Base-by-base conservation (phyloP, 92 coral and sea anemone genomes). In the Zoanthus sociatus region DNA sequence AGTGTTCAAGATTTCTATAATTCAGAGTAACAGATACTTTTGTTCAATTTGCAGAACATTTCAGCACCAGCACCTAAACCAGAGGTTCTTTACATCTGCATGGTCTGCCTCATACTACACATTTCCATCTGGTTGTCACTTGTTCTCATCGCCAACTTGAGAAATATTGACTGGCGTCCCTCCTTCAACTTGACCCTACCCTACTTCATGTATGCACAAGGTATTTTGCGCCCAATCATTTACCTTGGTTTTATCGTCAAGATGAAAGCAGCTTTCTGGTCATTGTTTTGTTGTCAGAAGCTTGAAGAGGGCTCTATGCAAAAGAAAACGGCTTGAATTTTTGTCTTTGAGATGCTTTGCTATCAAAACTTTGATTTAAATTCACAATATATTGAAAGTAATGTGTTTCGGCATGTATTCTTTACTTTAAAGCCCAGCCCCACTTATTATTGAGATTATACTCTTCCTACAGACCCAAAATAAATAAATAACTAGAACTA, bases 161-260 rank as follows among this genome's bases (percentile, higher is more conserved):
- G 42, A 26, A 60, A 9, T 16, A 15, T 37, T 37, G 4, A 37
- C 42, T 37, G 42, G 4, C 42, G 42, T 37, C 42, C 42, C 42
- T 37, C 9, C 14, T 18, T 54, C 84, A 56, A 33, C 17, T 33
- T 31, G 33, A 78, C 61, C 16, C 12, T 60, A 37, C 30, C 56
- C 3, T 78, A 78, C 33, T 37, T 78, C 84, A 37, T 78, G 72
- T 78, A 61, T 78, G 84, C 84, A 72, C 84, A 71, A 78, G 84
- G 71, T 6, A 78, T 78, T 48, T 13, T 78, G 15, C 71, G 60
- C 53, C 84, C 84, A 0, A 32, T 78, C 71, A 78, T 78, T 16
- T 78, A 78, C 21, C 37, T 78, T 44, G 72, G 32, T 9, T n/a
- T 78, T 6, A 78, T 73, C 72, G 7, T 50, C 37, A 33, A 78